Evolutionary conservation across 2,888 invertebrate species (phyloP).

Genomic region (Calameuta filiformis): DNA sequence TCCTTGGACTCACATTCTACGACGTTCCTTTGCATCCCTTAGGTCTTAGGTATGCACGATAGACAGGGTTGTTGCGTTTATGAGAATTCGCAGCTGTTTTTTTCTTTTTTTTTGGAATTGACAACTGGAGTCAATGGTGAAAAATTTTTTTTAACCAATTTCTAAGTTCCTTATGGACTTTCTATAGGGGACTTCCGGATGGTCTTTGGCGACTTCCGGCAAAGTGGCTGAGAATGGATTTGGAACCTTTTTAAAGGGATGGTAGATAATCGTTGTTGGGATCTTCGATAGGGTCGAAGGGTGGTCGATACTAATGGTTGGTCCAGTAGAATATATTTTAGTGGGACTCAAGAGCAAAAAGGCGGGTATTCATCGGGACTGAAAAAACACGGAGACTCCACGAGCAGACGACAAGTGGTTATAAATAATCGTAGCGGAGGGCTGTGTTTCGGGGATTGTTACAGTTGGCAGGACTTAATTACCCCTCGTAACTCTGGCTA

Average conservation of each 20-base stretch:
- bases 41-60: not conserved
- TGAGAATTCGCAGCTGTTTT: no score
- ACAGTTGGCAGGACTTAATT: slow-evolving; percentile 6
- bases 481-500: not conserved
- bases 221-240: not conserved
- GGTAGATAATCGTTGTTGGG: not conserved
- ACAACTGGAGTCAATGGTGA: no score
- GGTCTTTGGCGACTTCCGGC: not conserved
- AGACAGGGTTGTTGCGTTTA: no score
- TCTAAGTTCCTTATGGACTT: not conserved
- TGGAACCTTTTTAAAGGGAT: not conserved
- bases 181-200: not conserved
- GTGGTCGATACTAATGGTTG: not conserved
- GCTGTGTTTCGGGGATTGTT: not conserved
- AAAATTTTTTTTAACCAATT: not conserved
- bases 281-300: not conserved
- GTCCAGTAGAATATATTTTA: not conserved
- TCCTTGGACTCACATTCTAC: not conserved
- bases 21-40: not conserved
- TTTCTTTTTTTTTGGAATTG: no score
- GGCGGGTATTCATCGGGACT: not conserved
- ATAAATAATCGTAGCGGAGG: not conserved
- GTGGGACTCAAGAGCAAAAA: not conserved
- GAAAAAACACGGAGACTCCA: slow-evolving; percentile 1
- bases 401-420: slow-evolving; percentile 6